phyloP scores from a whole-genome alignment of 2,113 vertebrate genomes.

The Atlantisia rogersi region DNA sequence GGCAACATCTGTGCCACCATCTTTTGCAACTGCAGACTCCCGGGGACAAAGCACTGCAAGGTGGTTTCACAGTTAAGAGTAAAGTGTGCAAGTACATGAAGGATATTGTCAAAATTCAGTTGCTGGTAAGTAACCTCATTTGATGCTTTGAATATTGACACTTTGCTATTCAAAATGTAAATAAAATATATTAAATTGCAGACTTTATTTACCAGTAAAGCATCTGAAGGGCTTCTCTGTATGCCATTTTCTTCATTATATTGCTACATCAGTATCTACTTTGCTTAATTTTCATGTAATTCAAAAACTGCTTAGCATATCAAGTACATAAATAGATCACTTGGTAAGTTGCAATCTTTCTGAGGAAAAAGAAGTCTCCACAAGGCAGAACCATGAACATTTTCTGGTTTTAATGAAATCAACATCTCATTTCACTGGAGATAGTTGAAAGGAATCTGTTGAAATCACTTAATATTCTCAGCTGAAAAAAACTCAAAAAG shows the following conservation, averaged over 20 bases:
- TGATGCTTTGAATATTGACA: not conserved
- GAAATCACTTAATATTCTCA: not conserved
- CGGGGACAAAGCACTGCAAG: not conserved
- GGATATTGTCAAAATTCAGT: not conserved
- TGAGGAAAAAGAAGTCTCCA: not conserved
- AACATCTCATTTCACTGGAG: not conserved
- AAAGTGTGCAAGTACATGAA: not conserved
- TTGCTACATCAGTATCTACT: not conserved
- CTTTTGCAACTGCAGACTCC: accelerated
- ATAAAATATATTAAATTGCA: not conserved
- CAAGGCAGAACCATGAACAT: not conserved
- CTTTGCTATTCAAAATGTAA: not conserved
- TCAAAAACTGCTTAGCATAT: not conserved
- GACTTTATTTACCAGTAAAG: not conserved
- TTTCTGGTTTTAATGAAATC: not conserved
- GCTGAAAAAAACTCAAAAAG: not conserved
- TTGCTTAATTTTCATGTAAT: slow-evolving; percentile 2
- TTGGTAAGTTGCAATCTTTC: not conserved
- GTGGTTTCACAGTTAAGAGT: not conserved
- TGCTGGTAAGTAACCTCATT: not conserved
- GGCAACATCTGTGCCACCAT: not conserved
- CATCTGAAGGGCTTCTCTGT: not conserved
- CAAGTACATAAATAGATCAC: not conserved
- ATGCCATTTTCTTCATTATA: not conserved
- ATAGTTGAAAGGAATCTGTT: not conserved